Evolutionary conservation across 1,140 invertebrate species (phyloP), one percentile per base, ranked within the genome.

Genomic region (Manduca sexta): DNA sequence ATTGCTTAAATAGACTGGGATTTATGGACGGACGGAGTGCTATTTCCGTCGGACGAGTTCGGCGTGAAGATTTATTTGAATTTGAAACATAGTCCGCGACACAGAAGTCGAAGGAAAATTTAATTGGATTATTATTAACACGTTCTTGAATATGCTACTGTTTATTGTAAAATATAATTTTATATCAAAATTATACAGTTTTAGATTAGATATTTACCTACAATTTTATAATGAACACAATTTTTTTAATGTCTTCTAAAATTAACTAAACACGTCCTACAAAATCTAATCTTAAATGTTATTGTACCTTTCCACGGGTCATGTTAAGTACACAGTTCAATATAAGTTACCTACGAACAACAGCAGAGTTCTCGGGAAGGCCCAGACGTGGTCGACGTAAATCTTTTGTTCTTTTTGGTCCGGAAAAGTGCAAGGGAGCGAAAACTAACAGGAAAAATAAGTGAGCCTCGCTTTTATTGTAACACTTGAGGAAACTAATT

Each of bases 41-140:
- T 85, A 85, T 85, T 85, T 83, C 82, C 79, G 79, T 83, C 71
- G 63, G 73, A 72, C 68, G 74, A 79, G 63, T 80, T 74, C 61
- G 65, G 68, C 53, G 60, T 44, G 29, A 64, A 83, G 81, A 85
- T 85, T 85, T 85, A 85, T 83, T 65, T 65, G 77, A 83, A 75
- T 83, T 80, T 80, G 75, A 79, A 84, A 81, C 79, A 78, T 67
- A 70, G 78, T 52, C 69, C 75, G 63, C 58, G 72, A 83, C 74
- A 84, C 74, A 74, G 62, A 69, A 80, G 73, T 76, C 66, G 62
- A 75, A 75, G 73, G 65, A 73, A 73, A 78, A 78, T 84, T 84
- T 83, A 84, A 83, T 83, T 83, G 69, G 77, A 81, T 79, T 79
- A 73, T 79, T 79, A 73, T 75, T 64, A 72, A 68, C 69, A 66